Evolutionary conservation across 2,113 vertebrate species (phyloP).

Genomic region (Elephas maximus): DNA sequence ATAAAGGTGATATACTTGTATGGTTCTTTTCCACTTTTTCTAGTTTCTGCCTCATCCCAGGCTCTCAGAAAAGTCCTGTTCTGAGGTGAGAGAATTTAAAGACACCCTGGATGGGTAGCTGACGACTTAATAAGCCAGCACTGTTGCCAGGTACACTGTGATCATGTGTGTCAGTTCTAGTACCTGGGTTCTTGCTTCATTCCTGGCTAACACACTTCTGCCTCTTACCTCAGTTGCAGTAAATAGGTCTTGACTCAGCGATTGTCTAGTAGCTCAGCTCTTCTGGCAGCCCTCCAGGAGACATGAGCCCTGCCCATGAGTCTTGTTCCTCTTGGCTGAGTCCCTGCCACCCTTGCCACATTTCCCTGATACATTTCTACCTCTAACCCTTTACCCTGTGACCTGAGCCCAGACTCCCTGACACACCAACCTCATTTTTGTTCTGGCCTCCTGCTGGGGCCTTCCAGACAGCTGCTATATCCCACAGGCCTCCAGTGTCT

Average conservation of each 20-base stretch:
- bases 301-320: background rate
- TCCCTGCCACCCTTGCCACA: background rate
- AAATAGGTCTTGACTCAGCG: background rate
- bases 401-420: background rate
- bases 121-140: background rate
- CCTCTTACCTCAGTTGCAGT: background rate
- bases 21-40: background rate
- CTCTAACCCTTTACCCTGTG: background rate
- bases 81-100: background rate
- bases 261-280: background rate
- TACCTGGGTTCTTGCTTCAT: background rate
- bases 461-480: background rate
- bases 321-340: background rate
- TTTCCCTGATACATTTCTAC: background rate
- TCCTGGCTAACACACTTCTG: conserved; percentile 5
- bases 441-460: background rate
- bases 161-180: background rate
- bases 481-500: accelerated
- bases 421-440: background rate
- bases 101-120: background rate
- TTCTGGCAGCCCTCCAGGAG: background rate
- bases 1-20: background rate
- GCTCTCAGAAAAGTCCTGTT: background rate
- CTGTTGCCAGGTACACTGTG: too few species aligned
- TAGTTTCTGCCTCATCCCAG: background rate